Conservation (phyloP, 1,140 invertebrate species). For the Drosophila subobscura region DNA sequence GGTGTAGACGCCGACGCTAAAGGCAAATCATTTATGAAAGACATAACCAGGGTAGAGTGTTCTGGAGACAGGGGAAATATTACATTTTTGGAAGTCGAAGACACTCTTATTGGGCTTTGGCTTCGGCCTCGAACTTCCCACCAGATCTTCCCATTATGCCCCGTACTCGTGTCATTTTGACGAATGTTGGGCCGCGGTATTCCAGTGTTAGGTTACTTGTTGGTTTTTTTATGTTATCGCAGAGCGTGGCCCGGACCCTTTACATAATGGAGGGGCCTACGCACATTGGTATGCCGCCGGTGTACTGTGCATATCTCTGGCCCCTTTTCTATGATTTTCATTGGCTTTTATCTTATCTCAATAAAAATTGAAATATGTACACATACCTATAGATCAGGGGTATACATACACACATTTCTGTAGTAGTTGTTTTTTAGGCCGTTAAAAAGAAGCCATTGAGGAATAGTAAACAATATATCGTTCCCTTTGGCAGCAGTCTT, state of each 20-base stretch:
- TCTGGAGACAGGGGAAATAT: background rate
- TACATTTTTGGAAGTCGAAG: too few relatives aligned
- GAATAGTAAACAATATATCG: background rate
- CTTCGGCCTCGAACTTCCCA: too few relatives aligned
- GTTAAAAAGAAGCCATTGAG: background rate
- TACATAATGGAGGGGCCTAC: conserved; percentile 31
- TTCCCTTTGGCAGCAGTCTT: too few relatives aligned
- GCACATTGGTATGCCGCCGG: conserved; percentile 14
- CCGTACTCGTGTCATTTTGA: conserved; percentile 26
- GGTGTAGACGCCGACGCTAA: conserved; percentile 24
- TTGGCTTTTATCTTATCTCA: conserved; percentile 65
- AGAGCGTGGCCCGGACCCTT: conserved; percentile 14
- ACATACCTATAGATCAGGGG: background rate
- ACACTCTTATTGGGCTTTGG: too few relatives aligned
- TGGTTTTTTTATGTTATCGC: conserved; percentile 52
- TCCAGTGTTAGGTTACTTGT: conserved; percentile 4
- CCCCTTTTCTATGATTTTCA: conserved; percentile 49
- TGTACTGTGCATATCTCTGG: conserved; percentile 40
- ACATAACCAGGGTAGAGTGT: background rate
- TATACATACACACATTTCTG: background rate
- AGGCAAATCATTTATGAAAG: conserved; percentile 40
- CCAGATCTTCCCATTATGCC: background rate
- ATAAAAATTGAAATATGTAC: conserved; percentile 21
- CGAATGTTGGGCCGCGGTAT: conserved; percentile 17
- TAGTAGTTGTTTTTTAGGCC: conserved; percentile 23